Percentiles rank a stretch among this genome's conserved stretches.
These are phyloP conservation scores for Lagria hirta DNA, from an alignment of 2,888 invertebrate genomes.

Conservation along the genomic window DNA sequence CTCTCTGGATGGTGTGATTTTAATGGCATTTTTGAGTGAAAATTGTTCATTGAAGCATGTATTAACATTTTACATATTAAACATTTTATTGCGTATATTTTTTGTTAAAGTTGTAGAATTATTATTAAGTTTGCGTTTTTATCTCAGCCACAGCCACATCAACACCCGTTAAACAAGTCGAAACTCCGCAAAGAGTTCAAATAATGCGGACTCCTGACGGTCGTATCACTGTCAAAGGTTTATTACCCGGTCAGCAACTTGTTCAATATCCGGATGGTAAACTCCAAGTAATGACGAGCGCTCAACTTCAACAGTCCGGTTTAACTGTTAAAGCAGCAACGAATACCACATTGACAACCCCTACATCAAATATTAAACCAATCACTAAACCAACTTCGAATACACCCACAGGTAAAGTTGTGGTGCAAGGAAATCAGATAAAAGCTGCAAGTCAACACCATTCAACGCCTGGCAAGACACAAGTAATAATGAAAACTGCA, in stretches of 20 bases:
- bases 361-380: constrained; percentile 40
- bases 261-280: constrained; percentile 93
- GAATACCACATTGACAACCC: constrained; percentile 43
- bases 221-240: constrained; percentile 86
- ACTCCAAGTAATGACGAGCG: constrained; percentile 77
- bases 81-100: too few relatives aligned
- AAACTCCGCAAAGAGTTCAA: constrained; percentile 75
- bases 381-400: constrained; percentile 40
- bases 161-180: constrained; percentile 41
- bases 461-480: constrained; percentile 43
- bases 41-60: too few relatives aligned
- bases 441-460: constrained; percentile 23
- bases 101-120: too few relatives aligned
- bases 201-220: constrained; percentile 89
- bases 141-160: constrained; percentile 36
- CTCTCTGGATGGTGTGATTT: too few relatives aligned
- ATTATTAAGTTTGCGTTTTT: too few relatives aligned
- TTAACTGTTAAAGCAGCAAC: constrained; percentile 50
- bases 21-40: too few relatives aligned
- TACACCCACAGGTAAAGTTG: constrained; percentile 44
- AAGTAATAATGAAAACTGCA: constrained; percentile 48
- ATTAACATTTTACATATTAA: too few relatives aligned
- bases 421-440: constrained; percentile 33
- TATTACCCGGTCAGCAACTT: constrained; percentile 89
- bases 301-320: constrained; percentile 57